phyloP scores from a whole-genome alignment of 2,113 vertebrate genomes.

The Pitta sordida region DNA sequence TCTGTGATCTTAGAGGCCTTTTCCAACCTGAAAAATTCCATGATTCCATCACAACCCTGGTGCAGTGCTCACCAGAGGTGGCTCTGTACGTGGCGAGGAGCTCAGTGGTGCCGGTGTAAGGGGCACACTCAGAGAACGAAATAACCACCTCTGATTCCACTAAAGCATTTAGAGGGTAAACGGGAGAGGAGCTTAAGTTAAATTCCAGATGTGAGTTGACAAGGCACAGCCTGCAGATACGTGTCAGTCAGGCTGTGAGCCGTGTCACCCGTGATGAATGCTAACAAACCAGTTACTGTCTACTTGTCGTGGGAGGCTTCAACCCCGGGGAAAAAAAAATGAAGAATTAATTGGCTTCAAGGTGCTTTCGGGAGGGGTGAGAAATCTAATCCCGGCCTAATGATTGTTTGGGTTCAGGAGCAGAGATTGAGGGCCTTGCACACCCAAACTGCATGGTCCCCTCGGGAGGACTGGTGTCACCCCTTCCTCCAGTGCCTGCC shows the following conservation, averaged over 20 bases:
- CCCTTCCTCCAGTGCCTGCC: neutral
- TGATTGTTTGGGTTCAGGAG: neutral
- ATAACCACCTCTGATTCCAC: neutral
- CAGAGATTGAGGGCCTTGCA: neutral
- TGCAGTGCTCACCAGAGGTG: neutral
- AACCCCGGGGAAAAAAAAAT: neutral
- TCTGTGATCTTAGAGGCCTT: neutral
- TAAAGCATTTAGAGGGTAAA: neutral
- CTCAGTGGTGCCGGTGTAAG: accelerated
- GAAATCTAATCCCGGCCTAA: neutral
- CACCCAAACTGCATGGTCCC: neutral
- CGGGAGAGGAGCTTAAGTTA: neutral
- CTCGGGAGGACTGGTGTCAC: neutral
- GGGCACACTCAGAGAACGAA: neutral
- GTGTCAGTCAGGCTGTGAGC: neutral
- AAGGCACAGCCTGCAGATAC: neutral
- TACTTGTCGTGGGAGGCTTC: neutral
- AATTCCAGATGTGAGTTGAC: neutral
- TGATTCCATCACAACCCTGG: neutral
- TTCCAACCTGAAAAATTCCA: neutral
- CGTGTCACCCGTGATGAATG: neutral
- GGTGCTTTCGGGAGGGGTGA: neutral
- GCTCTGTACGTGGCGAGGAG: neutral
- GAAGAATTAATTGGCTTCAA: neutral
- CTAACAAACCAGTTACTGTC: neutral